phyloP scores from a whole-genome alignment of 2,797 vertebrate species.

The Cirrhinus molitorella region DNA sequence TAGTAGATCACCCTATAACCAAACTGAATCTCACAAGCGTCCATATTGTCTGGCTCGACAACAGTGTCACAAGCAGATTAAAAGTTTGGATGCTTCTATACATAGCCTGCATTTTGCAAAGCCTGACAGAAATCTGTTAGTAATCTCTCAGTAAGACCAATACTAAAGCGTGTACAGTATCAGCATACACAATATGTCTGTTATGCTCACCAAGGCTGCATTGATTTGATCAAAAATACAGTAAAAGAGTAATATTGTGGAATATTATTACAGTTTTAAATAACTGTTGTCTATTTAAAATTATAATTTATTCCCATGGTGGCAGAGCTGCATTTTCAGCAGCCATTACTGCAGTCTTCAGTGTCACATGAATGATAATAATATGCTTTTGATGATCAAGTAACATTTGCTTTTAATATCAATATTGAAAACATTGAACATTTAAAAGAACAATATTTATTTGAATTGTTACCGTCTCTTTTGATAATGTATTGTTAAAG shows the following conservation, averaged over 20 bases:
- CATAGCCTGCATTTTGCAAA: neutral
- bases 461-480: too few relatives aligned
- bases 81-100: neutral
- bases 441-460: too few relatives aligned
- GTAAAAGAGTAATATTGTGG: too few relatives aligned
- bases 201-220: neutral
- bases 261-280: neutral
- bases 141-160: neutral
- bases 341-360: neutral
- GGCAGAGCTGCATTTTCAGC: neutral
- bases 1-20: constrained; percentile 3
- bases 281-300: neutral
- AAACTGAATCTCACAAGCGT: neutral
- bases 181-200: neutral
- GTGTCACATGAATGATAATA: too few relatives aligned
- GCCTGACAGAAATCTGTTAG: neutral
- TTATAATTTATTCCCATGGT: neutral
- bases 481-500: too few relatives aligned
- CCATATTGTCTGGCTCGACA: constrained; percentile 1
- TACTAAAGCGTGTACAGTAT: neutral
- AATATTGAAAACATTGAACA: too few relatives aligned
- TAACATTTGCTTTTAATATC: too few relatives aligned
- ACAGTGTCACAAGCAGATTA: neutral
- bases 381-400: too few relatives aligned
- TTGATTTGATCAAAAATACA: neutral